A percentile compares a stretch with the other conserved stretches of the same genome.
Conservation (phyloP, 2,797 vertebrate genomes). For the Pangasius larnaudii region DNA sequence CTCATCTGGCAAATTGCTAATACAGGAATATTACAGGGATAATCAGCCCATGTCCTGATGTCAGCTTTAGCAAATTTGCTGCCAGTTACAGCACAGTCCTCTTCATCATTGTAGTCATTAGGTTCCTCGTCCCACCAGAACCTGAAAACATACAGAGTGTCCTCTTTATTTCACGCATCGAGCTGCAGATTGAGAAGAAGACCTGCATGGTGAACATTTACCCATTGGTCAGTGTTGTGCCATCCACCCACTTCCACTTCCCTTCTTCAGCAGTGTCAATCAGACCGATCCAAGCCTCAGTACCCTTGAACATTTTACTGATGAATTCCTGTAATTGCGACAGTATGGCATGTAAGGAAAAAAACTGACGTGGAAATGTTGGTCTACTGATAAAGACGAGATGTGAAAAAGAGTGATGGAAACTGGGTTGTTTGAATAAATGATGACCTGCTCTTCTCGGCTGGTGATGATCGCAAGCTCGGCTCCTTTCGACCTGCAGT, state of each 20-base stretch:
- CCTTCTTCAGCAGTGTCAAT: background rate
- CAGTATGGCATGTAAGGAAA: no score
- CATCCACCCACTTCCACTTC: background rate
- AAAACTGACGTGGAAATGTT: background rate
- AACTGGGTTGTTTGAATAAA: background rate
- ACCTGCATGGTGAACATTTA: background rate
- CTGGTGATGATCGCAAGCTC: constrained; percentile 11
- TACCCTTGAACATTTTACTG: background rate
- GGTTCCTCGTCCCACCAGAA: constrained; percentile 6
- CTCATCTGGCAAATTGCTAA: background rate
- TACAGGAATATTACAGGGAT: background rate
- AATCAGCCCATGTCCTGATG: background rate
- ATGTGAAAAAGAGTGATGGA: background rate
- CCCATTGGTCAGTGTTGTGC: background rate
- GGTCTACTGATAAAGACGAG: background rate
- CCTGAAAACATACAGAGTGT: constrained; percentile 10
- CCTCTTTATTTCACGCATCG: background rate
- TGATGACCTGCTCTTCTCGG: constrained; percentile 6
- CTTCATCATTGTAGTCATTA: background rate
- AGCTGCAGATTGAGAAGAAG: background rate
- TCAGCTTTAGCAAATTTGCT: background rate
- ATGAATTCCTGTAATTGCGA: background rate
- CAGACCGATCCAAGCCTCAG: constrained; percentile 10
- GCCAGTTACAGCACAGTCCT: constrained; percentile 13
- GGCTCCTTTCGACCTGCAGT: background rate